These are phyloP conservation scores for Lepus oiostolus DNA, from an alignment of 2,797 vertebrate species.

Conservation along the genomic window DNA sequence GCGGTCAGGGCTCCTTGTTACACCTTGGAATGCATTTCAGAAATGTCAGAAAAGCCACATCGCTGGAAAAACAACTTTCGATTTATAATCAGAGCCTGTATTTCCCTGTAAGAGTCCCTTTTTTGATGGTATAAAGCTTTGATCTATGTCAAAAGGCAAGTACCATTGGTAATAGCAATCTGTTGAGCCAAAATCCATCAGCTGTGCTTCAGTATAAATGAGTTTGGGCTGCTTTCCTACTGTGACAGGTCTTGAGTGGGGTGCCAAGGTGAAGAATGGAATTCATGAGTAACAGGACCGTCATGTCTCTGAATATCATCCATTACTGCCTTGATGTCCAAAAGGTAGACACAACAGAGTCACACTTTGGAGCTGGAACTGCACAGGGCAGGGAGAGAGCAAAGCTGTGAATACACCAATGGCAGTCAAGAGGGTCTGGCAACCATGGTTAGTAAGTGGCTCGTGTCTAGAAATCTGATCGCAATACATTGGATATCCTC, in stretches of 20 bases:
- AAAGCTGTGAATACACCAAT: not conserved
- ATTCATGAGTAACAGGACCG: not conserved
- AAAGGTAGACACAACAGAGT: not conserved
- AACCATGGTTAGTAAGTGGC: not conserved
- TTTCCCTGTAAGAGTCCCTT: not conserved
- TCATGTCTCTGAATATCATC: not conserved
- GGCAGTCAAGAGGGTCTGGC: not conserved
- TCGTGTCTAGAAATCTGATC: not conserved
- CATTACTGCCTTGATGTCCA: not conserved
- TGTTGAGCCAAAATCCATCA: conserved; percentile 11
- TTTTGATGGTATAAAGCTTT: not conserved
- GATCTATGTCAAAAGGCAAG: not conserved
- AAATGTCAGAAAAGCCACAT: not conserved
- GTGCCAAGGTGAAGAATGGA: not conserved
- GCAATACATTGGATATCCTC: not conserved
- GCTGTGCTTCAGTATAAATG: not conserved
- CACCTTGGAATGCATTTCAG: not conserved
- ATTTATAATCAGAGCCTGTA: not conserved
- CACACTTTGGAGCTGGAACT: not conserved
- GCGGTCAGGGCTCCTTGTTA: too few species aligned
- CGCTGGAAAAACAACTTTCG: not conserved
- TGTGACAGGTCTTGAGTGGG: not conserved
- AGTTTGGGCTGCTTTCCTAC: not conserved
- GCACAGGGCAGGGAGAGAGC: not conserved
- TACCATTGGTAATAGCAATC: not conserved